A percentile compares a stretch with the other conserved stretches of the same genome.
These are phyloP conservation scores for Hyalella azteca DNA, from an alignment of 2,888 invertebrate genomes.

Conservation along the genomic window DNA sequence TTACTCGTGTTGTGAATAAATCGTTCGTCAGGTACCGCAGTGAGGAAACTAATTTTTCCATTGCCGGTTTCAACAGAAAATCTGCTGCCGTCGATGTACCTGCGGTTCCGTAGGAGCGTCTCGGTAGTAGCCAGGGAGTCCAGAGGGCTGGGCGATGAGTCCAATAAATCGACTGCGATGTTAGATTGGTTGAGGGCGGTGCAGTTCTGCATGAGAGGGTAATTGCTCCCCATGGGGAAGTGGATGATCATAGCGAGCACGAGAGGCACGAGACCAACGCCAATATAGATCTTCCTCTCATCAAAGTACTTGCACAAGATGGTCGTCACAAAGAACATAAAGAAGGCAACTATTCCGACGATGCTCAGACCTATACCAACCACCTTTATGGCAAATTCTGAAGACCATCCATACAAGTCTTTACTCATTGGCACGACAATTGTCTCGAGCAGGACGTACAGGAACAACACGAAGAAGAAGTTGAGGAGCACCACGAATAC, in stretches of 20 bases:
- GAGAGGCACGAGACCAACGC: constrained; percentile 83
- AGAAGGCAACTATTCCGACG: constrained; percentile 78
- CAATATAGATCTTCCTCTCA: constrained; percentile 79
- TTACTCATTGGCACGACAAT: constrained; percentile 73
- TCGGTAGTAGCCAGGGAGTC: neutral
- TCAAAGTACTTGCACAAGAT: constrained; percentile 70
- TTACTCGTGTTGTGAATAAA: neutral
- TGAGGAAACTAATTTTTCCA: neutral
- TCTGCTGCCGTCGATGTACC: neutral
- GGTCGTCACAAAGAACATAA: constrained; percentile 72
- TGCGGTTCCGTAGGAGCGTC: neutral
- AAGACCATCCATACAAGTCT: constrained; percentile 88
- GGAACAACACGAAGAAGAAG: constrained; percentile 84
- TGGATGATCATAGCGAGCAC: constrained; percentile 75
- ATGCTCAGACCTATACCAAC: constrained; percentile 83
- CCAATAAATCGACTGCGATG: too few relatives aligned
- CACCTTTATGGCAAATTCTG: constrained; percentile 76
- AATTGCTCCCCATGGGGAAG: constrained; percentile 74
- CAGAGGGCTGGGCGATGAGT: neutral
- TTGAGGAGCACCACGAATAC: constrained; percentile 80
- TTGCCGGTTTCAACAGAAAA: neutral
- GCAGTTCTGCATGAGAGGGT: constrained; percentile 54
- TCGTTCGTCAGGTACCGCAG: neutral
- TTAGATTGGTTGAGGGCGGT: neutral
- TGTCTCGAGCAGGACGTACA: constrained; percentile 87